phyloP scores from a whole-genome alignment of 2,888 invertebrate species.

The Drosophila peninsularis region DNA sequence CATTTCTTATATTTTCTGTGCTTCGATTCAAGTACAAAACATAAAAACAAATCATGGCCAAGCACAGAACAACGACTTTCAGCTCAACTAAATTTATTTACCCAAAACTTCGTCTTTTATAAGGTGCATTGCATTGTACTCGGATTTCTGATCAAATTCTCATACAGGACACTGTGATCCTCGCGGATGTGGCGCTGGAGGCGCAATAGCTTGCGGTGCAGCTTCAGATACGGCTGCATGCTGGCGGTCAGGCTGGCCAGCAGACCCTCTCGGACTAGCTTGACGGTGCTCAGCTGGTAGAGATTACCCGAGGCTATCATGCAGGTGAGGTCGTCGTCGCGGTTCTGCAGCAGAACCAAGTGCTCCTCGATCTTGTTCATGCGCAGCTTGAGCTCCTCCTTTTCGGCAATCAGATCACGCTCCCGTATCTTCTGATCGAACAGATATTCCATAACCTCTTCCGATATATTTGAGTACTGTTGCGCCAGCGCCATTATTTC shows the following conservation, averaged over 20 bases:
- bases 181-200: conserved; percentile 47
- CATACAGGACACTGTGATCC: conserved; percentile 38
- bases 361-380: conserved; percentile 46
- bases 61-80: background rate
- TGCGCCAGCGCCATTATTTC: conserved; percentile 20
- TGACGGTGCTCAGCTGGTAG: conserved; percentile 60
- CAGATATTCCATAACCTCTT: conserved; percentile 59
- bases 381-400: conserved; percentile 47
- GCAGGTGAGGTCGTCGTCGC: conserved; percentile 51
- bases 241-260: conserved; percentile 18
- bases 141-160: conserved; percentile 27
- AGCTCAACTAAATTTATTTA: conserved; percentile 12
- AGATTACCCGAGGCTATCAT: conserved; percentile 52
- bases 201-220: conserved; percentile 54
- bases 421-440: conserved; percentile 57
- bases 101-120: conserved; percentile 6
- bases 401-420: conserved; percentile 41
- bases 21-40: background rate
- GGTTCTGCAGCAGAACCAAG: conserved; percentile 47
- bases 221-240: conserved; percentile 43
- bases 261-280: conserved; percentile 41
- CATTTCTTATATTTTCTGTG: background rate
- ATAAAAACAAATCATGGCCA: background rate
- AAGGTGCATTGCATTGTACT: conserved; percentile 13
- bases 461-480: conserved; percentile 38